These are phyloP conservation scores for Gymnocephalus cernua DNA, from an alignment of 2,113 vertebrate species.

Conservation along the genomic window DNA sequence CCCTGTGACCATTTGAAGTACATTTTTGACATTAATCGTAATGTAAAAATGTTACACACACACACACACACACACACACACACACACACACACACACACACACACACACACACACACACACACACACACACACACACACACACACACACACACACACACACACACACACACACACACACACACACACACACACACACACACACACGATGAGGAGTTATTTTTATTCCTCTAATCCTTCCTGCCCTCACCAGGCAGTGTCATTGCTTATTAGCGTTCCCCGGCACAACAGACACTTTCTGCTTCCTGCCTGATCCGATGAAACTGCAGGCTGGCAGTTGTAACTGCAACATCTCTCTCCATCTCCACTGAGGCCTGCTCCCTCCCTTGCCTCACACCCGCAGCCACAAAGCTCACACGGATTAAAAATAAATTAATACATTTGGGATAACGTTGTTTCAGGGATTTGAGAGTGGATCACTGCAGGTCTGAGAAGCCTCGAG, in stretches of 20 bases:
- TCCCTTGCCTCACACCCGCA: neutral
- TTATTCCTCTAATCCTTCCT: conserved; percentile 77
- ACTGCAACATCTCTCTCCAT: conserved; percentile 22
- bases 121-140: conserved; percentile 24
- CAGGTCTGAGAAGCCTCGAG: neutral
- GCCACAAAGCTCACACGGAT: neutral
- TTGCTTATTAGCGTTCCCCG: conserved; percentile 66
- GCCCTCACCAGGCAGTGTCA: conserved; percentile 69
- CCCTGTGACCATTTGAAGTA: neutral
- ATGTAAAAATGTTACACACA: conserved; percentile 4
- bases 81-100: conserved; percentile 5
- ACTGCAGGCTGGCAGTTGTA: conserved; percentile 11
- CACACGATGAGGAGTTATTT: conserved; percentile 68
- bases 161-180: conserved; percentile 6
- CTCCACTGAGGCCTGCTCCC: neutral
- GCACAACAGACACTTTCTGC: conserved; percentile 65
- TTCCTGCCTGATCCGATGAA: conserved; percentile 49
- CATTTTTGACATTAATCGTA: neutral
- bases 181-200: conserved; percentile 23
- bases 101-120: conserved; percentile 8
- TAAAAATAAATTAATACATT: neutral
- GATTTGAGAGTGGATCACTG: neutral
- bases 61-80: conserved; percentile 8
- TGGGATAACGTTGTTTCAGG: neutral
- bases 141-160: neutral